These are phyloP conservation scores for Xanthorhoe spadicearia DNA, from an alignment of 2,888 invertebrate genomes.

Conservation along the genomic window DNA sequence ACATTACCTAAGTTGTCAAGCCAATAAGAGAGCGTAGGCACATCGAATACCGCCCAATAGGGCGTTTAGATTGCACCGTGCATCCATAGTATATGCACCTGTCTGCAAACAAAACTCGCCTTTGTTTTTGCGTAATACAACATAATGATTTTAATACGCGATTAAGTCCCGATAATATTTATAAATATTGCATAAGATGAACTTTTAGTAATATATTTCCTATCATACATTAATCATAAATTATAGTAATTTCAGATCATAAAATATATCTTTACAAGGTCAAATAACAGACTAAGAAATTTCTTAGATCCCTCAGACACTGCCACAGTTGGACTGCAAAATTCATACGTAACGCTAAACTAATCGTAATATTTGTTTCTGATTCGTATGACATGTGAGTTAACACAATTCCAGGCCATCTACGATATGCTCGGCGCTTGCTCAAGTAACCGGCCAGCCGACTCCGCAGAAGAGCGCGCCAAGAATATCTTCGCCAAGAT, in stretches of 20 bases:
- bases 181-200: not conserved
- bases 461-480: slow-evolving; percentile 98
- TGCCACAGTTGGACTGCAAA: not conserved
- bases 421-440: slow-evolving; percentile 99
- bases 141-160: too few relatives aligned
- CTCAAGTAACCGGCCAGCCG: slow-evolving; percentile 96
- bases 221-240: too few relatives aligned
- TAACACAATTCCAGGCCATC: slow-evolving; percentile 91
- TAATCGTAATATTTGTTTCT: slow-evolving; percentile 3
- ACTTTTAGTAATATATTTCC: too few relatives aligned
- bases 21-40: slow-evolving; percentile 36
- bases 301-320: not conserved
- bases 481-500: slow-evolving; percentile 99
- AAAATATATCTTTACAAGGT: too few relatives aligned
- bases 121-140: too few relatives aligned
- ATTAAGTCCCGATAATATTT: not conserved
- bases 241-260: too few relatives aligned
- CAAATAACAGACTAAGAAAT: too few relatives aligned
- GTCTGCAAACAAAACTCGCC: not conserved
- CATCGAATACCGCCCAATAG: slow-evolving; percentile 30
- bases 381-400: not conserved
- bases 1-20: slow-evolving; percentile 11
- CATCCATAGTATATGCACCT: slow-evolving; percentile 17
- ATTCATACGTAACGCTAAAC: not conserved
- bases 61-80: slow-evolving; percentile 27